phyloP scores from a whole-genome alignment of 2,888 invertebrate genomes.

The Drosophila stalkeri region DNA sequence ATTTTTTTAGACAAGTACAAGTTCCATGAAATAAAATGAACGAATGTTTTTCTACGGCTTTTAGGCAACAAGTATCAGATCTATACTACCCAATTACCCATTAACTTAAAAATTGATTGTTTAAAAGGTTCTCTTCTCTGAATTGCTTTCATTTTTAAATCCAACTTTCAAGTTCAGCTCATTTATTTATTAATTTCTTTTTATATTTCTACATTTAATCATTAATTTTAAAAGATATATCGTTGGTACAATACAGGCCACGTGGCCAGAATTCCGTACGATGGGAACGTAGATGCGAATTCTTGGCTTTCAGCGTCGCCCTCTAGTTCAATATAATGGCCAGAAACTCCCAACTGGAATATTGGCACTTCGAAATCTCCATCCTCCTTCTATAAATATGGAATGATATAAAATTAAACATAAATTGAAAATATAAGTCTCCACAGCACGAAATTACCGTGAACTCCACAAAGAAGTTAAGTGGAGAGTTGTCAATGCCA shows the following conservation, averaged over 20 bases:
- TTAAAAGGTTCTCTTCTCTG: not conserved
- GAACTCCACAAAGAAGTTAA: conserved; percentile 72
- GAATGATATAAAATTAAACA: not conserved
- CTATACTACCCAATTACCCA: no score
- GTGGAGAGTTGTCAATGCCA: conserved; percentile 72
- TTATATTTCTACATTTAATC: not conserved
- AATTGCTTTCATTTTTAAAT: not conserved
- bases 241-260: conserved; percentile 86
- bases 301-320: conserved; percentile 84
- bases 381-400: conserved; percentile 48
- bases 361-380: conserved; percentile 61
- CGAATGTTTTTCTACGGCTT: no score
- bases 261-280: conserved; percentile 85
- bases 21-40: no score
- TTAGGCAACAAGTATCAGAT: no score
- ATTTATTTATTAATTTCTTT: not conserved
- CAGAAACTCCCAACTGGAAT: conserved; percentile 85
- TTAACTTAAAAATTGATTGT: not conserved
- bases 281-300: conserved; percentile 84
- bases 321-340: conserved; percentile 84
- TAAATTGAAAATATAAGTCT: not conserved
- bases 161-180: not conserved
- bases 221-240: conserved; percentile 31
- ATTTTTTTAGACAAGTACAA: no score
- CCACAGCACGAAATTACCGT: conserved; percentile 26